Conservation (phyloP, 1,140 invertebrate genomes). For the Lordiphosa clarofinis region DNA sequence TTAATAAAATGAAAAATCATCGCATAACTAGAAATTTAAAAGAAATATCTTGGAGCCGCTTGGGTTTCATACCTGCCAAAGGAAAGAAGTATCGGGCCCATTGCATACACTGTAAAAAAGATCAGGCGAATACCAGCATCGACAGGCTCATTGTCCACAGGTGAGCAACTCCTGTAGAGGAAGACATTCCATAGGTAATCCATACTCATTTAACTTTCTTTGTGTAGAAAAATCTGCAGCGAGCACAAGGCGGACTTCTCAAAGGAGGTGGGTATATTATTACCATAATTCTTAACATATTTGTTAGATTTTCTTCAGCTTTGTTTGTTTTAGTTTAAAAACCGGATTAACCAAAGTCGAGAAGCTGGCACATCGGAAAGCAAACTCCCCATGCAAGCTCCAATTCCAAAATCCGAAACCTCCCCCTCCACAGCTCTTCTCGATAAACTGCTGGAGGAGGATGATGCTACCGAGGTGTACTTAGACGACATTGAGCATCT, state of each 20-base stretch:
- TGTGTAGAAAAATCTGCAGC: constrained; percentile 25
- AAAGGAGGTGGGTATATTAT: constrained; percentile 17
- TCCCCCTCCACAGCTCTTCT: constrained; percentile 7
- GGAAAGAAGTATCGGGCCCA: constrained; percentile 28
- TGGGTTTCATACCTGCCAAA: constrained; percentile 18
- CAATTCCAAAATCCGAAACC: not conserved
- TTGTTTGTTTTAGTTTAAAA: constrained; percentile 1
- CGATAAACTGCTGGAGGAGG: constrained; percentile 29
- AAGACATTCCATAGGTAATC: not conserved
- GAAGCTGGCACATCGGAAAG: not conserved
- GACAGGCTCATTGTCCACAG: constrained; percentile 36
- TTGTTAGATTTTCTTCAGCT: not conserved
- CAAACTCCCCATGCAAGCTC: not conserved
- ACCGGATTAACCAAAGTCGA: not conserved
- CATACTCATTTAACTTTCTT: not conserved
- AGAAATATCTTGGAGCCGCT: constrained; percentile 21
- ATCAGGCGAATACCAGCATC: constrained; percentile 35
- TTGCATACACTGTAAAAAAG: constrained; percentile 31
- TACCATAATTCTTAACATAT: not conserved
- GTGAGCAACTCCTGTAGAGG: constrained; percentile 4
- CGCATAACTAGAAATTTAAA: constrained; percentile 18
- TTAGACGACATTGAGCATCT: constrained; percentile 27
- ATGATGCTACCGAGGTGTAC: constrained; percentile 19
- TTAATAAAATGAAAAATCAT: constrained; percentile 15
- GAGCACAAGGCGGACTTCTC: constrained; percentile 20